Evolutionary conservation across 2,888 invertebrate species (phyloP).

Genomic region (Aricia artaxerxes): DNA sequence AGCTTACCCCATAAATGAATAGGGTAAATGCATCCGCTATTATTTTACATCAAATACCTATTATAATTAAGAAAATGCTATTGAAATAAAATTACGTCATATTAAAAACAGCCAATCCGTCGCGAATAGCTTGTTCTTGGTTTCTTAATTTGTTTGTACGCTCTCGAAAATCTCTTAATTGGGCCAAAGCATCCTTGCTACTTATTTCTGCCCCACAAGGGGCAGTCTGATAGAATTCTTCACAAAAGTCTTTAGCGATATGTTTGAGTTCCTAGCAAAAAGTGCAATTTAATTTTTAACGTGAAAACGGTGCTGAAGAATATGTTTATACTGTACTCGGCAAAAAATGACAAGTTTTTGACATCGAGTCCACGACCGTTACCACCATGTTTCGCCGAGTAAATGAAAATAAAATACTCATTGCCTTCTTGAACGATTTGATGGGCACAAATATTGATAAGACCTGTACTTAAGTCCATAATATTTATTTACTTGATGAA

Average conservation of each 20-base stretch:
- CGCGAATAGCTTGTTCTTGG: constrained; percentile 83
- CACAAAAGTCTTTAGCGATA: constrained; percentile 83
- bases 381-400: too few relatives aligned
- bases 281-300: neutral
- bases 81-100: constrained; percentile 70
- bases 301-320: neutral
- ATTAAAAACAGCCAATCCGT: constrained; percentile 88
- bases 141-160: constrained; percentile 80
- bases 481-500: too few relatives aligned
- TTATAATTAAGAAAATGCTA: neutral
- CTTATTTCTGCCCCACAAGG: constrained; percentile 82
- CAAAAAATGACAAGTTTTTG: too few relatives aligned
- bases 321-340: neutral
- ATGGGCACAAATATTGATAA: too few relatives aligned
- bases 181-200: constrained; percentile 79
- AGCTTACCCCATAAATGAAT: neutral
- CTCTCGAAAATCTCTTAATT: constrained; percentile 76
- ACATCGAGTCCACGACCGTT: too few relatives aligned
- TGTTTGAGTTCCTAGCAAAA: constrained; percentile 81
- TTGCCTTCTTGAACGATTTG: too few relatives aligned
- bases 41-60: neutral
- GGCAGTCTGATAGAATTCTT: constrained; percentile 84
- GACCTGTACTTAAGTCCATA: too few relatives aligned
- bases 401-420: neutral
- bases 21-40: neutral